Evolutionary conservation across 92 coral and sea anemone species (phyloP).

Genomic region (Pocillopora grandis): DNA sequence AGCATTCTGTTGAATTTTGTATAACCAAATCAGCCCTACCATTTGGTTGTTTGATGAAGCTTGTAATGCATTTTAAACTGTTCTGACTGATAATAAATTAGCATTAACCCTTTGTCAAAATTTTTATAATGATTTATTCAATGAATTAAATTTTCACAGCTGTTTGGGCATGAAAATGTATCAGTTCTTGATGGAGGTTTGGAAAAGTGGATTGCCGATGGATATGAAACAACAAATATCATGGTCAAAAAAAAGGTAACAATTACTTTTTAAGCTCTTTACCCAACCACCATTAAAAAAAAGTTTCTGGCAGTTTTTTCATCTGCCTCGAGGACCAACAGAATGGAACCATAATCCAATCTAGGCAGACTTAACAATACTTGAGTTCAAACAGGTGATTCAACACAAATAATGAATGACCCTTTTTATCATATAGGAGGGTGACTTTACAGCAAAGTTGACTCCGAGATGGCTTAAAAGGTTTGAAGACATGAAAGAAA

Average conservation of each 20-base stretch:
- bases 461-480: conserved; percentile 43
- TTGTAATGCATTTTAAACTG: too few species aligned
- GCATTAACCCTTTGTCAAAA: too few species aligned
- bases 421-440: conserved; percentile 36
- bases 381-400: too few species aligned
- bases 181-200: conserved; percentile 85
- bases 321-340: background rate
- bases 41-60: too few species aligned
- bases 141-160: conserved; percentile 8
- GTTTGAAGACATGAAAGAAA: conserved; percentile 74
- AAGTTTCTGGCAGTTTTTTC: too few species aligned
- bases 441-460: conserved; percentile 56
- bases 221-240: conserved; percentile 71
- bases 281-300: too few species aligned
- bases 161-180: conserved; percentile 80
- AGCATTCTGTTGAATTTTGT: too few species aligned
- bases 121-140: background rate
- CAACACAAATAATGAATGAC: background rate
- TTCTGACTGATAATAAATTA: too few species aligned
- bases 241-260: conserved; percentile 55
- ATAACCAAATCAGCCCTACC: too few species aligned
- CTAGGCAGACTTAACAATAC: background rate
- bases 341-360: background rate
- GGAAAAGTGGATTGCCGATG: conserved; percentile 79
- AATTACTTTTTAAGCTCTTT: too few species aligned